Base-by-base conservation (phyloP, 2,797 vertebrate species). In the Macrochelys suwanniensis region DNA sequence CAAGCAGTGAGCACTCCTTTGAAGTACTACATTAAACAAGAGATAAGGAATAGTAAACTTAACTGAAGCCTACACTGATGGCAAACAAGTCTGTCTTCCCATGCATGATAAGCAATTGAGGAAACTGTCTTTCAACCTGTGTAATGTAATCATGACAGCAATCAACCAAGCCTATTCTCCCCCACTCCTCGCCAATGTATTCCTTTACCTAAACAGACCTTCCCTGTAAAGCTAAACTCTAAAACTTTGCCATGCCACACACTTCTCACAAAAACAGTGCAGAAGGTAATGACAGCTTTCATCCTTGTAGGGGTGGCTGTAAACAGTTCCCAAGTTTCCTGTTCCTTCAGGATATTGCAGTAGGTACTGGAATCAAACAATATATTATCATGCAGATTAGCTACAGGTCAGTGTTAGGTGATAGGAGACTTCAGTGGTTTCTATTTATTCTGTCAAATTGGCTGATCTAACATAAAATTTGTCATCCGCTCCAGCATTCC, bases 31-130 rank as follows among this genome's bases (percentile, higher is more conserved):
- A 97, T 98, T 97, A 97, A 98, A 97, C 93, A 96, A 93, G 93
- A 98, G 98, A 98, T 98, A 98, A 98, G 97, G 92, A 97, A 96
- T 84, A 94, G 96, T 97, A 97, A 98, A 97, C 96, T 91, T 95
- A 97, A 96, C 95, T 76, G 80, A 93, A 94, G 92, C 88, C 83
- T 93, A 91, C 13, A 78, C 93, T 92, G 95, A 97, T 92, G 89
- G 94, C 97, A 96, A 93, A 93, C 89, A 96, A 90, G 95, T 94
- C 92, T 93, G 93, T 96, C 97, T 97, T 97, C 85, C 96, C 96
- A 83, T 89, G 94, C 86, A 95, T 94, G 94, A 84, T 89, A 89
- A 97, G 93, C 76, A 89, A 88, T 82, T 92, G 93, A 93, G 2
- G 31, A 97, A 97, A 97, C 90, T 89, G 81, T 95, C 96, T 97